Base-by-base conservation (phyloP, 2,888 invertebrate species). In the Chydorus sphaericus region DNA sequence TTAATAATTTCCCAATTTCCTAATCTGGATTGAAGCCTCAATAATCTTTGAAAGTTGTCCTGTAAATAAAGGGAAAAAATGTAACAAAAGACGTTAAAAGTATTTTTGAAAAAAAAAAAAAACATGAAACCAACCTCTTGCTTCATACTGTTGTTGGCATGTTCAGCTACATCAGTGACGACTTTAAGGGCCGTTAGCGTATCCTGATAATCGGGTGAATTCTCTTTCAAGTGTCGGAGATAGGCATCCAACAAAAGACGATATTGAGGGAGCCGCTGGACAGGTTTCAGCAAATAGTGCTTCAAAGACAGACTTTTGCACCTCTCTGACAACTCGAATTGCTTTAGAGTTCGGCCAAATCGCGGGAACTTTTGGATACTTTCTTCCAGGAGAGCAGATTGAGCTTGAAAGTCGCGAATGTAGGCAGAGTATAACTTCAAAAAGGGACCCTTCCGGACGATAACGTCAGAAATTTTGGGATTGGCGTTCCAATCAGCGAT, bases 181-280 rank as follows among this genome's bases (percentile, higher is more conserved):
- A 77, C 74, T 18, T 68, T 66, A 52, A 77, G 66, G 30, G 77
- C 77, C 66, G 71, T 73, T 67, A 72, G 67, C 23, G 79, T 77
- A 63, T 79, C 77, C 60, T 73, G 69, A 62, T 75, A 77, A 65
- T 81, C 81, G 3, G 71, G 68, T 61, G 73, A 71, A 52, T 68
- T 68, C 23, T 62, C 60, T 4, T 64, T 62, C 50, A 80, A 70
- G 62, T 76, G 72, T 62, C 73, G 74, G 54, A 76, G 65, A 65
- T 81, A 81, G 65, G 78, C 77, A 66, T 77, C 75, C 18, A 81
- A 68, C 8, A 81, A 68, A 3, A 81, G 67, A 61, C 76, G 73
- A 65, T 81, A 81, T 64, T 80, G 78, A n/a, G 80, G 79, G 59
- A 81, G 75, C 64, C 81, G 69, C 65, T 81, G 81, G 56, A 81